Evolutionary conservation across 2,113 vertebrate genomes (phyloP).

Genomic region (Uria lomvia): DNA sequence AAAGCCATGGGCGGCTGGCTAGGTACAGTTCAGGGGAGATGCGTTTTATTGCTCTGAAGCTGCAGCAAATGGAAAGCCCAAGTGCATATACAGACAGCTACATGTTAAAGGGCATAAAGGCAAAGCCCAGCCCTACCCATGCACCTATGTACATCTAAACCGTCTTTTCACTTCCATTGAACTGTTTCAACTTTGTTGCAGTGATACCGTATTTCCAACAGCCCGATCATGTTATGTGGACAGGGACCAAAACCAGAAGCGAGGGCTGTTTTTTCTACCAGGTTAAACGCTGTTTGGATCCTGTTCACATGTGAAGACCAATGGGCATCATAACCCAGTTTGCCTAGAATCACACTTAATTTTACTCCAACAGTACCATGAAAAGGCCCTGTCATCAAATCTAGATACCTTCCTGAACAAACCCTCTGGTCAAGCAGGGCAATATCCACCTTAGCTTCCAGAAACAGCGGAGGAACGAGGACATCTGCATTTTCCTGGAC

Average conservation of each 20-base stretch:
- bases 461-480: slow-evolving; percentile 31
- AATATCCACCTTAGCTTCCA: slow-evolving; percentile 66
- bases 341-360: background rate
- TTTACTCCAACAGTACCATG: slow-evolving; percentile 18
- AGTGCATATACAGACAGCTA: slow-evolving; percentile 20
- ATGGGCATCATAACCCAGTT: background rate
- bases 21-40: slow-evolving; percentile 61
- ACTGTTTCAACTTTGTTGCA: background rate
- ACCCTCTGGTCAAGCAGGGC: slow-evolving; percentile 41
- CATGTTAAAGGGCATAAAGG: slow-evolving; percentile 12
- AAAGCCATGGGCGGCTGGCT: slow-evolving; percentile 72
- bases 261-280: background rate
- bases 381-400: background rate
- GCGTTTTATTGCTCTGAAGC: slow-evolving; percentile 79
- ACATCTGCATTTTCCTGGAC: slow-evolving; percentile 45
- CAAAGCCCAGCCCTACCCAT: slow-evolving; percentile 35
- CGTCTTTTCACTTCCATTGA: background rate
- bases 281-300: background rate
- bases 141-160: background rate
- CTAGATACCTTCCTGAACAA: slow-evolving; percentile 31
- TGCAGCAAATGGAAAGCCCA: slow-evolving; percentile 67
- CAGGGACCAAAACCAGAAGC: background rate
- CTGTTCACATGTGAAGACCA: background rate
- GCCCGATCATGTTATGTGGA: background rate
- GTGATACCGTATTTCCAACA: background rate